phyloP scores from a whole-genome alignment of 2,797 vertebrate genomes.

The Toxotes lorentzi region DNA sequence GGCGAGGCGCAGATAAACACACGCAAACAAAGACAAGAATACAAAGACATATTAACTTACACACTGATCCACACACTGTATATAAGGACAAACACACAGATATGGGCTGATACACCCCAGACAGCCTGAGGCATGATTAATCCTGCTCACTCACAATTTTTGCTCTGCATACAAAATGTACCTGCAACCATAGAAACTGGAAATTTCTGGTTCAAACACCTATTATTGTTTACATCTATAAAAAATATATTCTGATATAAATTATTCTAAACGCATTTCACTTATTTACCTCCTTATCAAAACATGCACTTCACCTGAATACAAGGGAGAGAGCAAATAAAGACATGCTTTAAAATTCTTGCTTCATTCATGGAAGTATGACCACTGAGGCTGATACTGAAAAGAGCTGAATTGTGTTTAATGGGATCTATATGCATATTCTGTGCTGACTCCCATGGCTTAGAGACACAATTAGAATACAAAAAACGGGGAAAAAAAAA shows the following conservation, averaged over 20 bases:
- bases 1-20: slow-evolving; percentile 59
- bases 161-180: background rate
- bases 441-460: slow-evolving; percentile 28
- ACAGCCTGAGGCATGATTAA: slow-evolving; percentile 37
- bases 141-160: slow-evolving; percentile 3
- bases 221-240: background rate
- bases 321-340: background rate
- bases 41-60: slow-evolving; percentile 32
- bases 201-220: background rate
- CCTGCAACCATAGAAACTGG: background rate
- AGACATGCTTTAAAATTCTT: slow-evolving; percentile 18
- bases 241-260: background rate
- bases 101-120: slow-evolving; percentile 1
- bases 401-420: slow-evolving; percentile 37
- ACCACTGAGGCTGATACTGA: slow-evolving; percentile 17
- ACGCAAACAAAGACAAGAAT: slow-evolving; percentile 26
- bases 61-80: background rate
- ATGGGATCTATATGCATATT: slow-evolving; percentile 45
- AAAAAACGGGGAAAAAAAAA: slow-evolving; percentile 41
- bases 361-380: slow-evolving; percentile 41
- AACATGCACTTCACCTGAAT: background rate
- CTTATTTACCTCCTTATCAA: slow-evolving; percentile 12
- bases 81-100: background rate
- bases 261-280: background rate
- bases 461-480: slow-evolving; percentile 63